Percentiles rank a stretch among this genome's conserved stretches.
Conservation (phyloP, 2,113 vertebrate species). For the Siphamia tubifer region DNA sequence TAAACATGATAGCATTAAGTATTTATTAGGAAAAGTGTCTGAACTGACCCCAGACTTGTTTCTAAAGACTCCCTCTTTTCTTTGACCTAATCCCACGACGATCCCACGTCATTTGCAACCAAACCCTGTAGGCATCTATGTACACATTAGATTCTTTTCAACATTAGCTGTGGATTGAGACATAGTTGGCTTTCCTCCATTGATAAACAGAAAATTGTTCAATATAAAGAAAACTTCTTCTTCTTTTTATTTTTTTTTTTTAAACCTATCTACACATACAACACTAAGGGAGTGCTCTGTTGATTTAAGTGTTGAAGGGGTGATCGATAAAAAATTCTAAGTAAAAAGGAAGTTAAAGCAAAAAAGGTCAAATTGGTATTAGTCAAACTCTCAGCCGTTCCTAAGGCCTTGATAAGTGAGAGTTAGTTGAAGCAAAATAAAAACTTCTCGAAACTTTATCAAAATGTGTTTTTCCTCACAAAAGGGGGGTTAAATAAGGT, state of each 20-base stretch:
- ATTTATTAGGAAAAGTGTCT: neutral
- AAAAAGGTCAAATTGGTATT: slow-evolving; percentile 51
- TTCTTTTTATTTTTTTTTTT: too few relatives aligned
- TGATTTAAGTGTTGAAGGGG: slow-evolving; percentile 67
- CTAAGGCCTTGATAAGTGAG: slow-evolving; percentile 81
- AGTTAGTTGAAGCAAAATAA: slow-evolving; percentile 82
- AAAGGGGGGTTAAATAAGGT: slow-evolving; percentile 64
- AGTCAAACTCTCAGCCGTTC: slow-evolving; percentile 67
- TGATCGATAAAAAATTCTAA: slow-evolving; percentile 63
- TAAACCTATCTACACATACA: slow-evolving; percentile 69
- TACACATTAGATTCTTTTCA: slow-evolving; percentile 43
- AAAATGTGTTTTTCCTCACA: slow-evolving; percentile 55
- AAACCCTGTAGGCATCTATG: slow-evolving; percentile 50
- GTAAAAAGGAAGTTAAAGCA: slow-evolving; percentile 57
- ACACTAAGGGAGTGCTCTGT: slow-evolving; percentile 76
- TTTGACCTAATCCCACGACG: slow-evolving; percentile 27
- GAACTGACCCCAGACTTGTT: neutral
- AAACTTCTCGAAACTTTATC: slow-evolving; percentile 56
- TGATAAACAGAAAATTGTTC: slow-evolving; percentile 56
- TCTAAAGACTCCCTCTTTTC: neutral
- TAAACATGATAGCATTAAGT: slow-evolving; percentile 3
- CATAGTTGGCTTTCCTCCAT: slow-evolving; percentile 66
- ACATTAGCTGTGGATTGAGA: slow-evolving; percentile 62
- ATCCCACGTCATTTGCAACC: slow-evolving; percentile 22
- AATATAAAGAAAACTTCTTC: slow-evolving; percentile 63